Percentiles rank a stretch among this genome's conserved stretches.
Evolutionary conservation across 2,888 invertebrate genomes (phyloP).

Genomic region (Himalopsyche kuldschensis): DNA sequence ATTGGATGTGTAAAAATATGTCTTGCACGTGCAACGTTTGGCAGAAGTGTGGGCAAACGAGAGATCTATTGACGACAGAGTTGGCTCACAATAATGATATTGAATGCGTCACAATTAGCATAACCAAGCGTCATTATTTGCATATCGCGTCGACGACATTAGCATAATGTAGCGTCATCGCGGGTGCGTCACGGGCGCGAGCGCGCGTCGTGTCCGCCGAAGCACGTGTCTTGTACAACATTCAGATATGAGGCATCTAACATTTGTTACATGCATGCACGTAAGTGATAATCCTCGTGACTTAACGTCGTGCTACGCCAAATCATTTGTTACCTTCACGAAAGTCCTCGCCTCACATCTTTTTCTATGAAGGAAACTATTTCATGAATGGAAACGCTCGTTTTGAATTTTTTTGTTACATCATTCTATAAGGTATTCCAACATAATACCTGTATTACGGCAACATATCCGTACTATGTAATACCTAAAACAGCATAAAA

Average conservation of each 20-base stretch:
- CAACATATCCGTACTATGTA: no score
- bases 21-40: neutral
- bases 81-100: constrained; percentile 11
- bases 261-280: neutral
- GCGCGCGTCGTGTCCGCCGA: constrained; percentile 24
- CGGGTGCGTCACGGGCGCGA: constrained; percentile 22
- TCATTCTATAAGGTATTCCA: no score
- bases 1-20: neutral
- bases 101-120: constrained; percentile 27
- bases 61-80: neutral
- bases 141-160: constrained; percentile 19
- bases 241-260: neutral
- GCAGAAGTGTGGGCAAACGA: neutral
- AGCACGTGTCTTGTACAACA: constrained; percentile 5
- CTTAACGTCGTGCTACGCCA: neutral
- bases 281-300: neutral
- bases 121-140: constrained; percentile 25
- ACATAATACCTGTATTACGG: no score
- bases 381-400: neutral
- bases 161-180: constrained; percentile 33
- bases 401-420: no score
- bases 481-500: no score
- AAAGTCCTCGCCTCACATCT: neutral
- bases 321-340: neutral
- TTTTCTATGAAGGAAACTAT: neutral